phyloP scores from a whole-genome alignment of 1,140 invertebrate species.

The Diplogasteroides magnus region DNA sequence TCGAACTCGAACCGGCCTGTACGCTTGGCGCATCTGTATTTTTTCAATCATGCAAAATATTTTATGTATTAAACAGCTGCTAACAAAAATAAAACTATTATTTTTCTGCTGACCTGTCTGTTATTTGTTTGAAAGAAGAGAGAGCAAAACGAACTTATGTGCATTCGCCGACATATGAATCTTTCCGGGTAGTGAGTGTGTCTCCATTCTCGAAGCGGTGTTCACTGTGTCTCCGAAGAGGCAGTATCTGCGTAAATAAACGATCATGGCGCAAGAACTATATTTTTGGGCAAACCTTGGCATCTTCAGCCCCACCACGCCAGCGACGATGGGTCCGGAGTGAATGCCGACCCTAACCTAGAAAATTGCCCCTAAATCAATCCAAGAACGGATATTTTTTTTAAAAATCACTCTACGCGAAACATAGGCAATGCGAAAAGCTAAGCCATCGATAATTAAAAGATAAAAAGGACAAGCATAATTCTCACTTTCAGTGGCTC shows the following conservation, averaged over 20 bases:
- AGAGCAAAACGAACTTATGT: not conserved
- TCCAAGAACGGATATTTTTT: too few relatives aligned
- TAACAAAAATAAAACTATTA: conserved; percentile 6
- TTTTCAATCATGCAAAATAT: not conserved
- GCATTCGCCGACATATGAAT: conserved; percentile 47
- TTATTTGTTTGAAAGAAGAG: not conserved
- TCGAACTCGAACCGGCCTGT: conserved; percentile 52
- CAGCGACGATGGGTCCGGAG: conserved; percentile 56
- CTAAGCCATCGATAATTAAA: not conserved
- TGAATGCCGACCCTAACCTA: conserved; percentile 41
- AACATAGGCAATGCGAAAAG: too few relatives aligned
- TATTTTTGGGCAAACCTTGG: conserved; percentile 48
- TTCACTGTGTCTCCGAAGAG: conserved; percentile 72
- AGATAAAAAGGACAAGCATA: not conserved
- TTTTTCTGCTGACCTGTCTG: not conserved
- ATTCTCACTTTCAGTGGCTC: conserved; percentile 36
- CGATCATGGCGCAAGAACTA: not conserved
- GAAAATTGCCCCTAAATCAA: too few relatives aligned
- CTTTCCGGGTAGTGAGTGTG: conserved; percentile 38
- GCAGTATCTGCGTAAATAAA: conserved; percentile 58
- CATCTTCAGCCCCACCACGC: conserved; percentile 61
- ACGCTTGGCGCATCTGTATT: conserved; percentile 29
- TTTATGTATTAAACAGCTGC: not conserved
- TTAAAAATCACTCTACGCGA: too few relatives aligned
- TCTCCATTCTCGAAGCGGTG: conserved; percentile 56